A percentile compares a stretch with the other conserved stretches of the same genome.
Conservation (phyloP, 1,140 invertebrate genomes). For the Amyelois transitella region DNA sequence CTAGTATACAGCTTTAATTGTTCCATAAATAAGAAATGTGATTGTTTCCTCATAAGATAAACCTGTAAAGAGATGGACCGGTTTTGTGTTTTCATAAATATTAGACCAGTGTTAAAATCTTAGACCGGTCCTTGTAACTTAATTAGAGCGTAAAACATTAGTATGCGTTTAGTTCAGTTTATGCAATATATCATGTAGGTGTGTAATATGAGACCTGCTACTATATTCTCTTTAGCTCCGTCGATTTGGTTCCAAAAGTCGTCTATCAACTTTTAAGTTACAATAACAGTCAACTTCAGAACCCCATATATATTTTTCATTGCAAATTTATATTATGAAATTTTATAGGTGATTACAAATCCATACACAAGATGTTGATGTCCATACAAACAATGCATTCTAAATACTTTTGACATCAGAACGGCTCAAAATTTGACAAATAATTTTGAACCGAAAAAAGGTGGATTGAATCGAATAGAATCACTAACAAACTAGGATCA, state of each 20-base stretch:
- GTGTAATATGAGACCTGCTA: conserved; percentile 52
- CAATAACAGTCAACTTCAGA: background rate
- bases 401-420: too few relatives aligned
- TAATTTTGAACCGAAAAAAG: too few relatives aligned
- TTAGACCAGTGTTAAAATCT: conserved; percentile 32
- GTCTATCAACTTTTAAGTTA: conserved; percentile 32
- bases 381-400: too few relatives aligned
- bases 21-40: background rate
- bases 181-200: conserved; percentile 48
- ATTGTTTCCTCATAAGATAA: conserved; percentile 1
- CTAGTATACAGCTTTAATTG: background rate
- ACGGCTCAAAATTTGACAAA: too few relatives aligned
- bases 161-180: conserved; percentile 37
- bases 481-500: too few relatives aligned
- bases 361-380: too few relatives aligned
- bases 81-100: conserved; percentile 11
- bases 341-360: too few relatives aligned
- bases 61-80: conserved; percentile 21
- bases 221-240: background rate
- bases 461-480: too few relatives aligned
- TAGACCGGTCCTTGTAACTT: conserved; percentile 37
- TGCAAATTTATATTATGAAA: background rate
- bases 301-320: background rate
- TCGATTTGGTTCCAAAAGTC: background rate
- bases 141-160: conserved; percentile 68